Conservation (phyloP, 2,113 vertebrate species). For the Gulo gulo region DNA sequence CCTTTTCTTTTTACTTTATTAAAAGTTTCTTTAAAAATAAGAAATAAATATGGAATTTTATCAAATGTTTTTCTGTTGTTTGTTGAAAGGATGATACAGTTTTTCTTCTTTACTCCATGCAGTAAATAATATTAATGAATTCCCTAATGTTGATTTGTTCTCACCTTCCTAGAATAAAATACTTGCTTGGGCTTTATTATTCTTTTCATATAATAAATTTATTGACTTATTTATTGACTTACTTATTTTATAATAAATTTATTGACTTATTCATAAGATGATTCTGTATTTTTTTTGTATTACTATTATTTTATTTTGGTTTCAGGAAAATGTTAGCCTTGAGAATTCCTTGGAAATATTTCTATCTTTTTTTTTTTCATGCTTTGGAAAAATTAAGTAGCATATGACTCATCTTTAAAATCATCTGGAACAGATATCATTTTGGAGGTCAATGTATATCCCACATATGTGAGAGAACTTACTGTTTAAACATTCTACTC, state of each 20-base stretch:
- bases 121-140: neutral
- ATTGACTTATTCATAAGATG: neutral
- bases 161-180: neutral
- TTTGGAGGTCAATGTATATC: neutral
- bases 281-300: neutral
- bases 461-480: neutral
- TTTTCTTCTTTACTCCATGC: neutral
- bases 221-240: neutral
- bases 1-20: neutral
- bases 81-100: neutral
- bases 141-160: neutral
- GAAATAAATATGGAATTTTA: neutral
- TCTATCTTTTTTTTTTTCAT: neutral
- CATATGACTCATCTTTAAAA: neutral
- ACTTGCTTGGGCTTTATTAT: neutral
- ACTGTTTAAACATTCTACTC: neutral
- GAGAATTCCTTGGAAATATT: neutral
- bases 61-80: neutral
- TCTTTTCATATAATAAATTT: neutral
- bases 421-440: neutral
- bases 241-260: neutral
- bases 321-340: neutral
- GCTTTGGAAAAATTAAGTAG: neutral
- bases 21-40: neutral
- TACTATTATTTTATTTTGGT: neutral